These are phyloP conservation scores for Trematocara nigrifrons DNA, from an alignment of 2,113 vertebrate species.

Conservation along the genomic window DNA sequence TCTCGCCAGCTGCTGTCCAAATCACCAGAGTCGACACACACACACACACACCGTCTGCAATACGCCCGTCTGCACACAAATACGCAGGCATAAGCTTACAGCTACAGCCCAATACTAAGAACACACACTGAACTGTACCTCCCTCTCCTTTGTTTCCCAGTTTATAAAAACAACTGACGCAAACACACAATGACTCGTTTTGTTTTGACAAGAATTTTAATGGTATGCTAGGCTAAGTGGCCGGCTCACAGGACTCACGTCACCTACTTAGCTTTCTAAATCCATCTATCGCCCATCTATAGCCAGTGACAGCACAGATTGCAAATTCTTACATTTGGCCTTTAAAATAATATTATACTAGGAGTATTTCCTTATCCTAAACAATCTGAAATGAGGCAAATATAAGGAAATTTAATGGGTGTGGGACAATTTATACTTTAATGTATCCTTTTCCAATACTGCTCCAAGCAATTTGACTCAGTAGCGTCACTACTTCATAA, in stretches of 20 bases:
- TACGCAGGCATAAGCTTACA: not conserved
- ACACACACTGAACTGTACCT: not conserved
- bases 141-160: not conserved
- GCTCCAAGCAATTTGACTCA: not conserved
- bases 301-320: not conserved
- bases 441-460: accelerated
- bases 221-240: not conserved
- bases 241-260: not conserved
- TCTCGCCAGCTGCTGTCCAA: constrained; percentile 57
- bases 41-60: not conserved
- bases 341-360: not conserved
- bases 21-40: not conserved
- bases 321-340: not conserved
- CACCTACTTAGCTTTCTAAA: constrained; percentile 1
- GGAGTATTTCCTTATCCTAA: not conserved
- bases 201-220: not conserved
- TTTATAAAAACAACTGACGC: not conserved
- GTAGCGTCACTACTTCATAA: not conserved
- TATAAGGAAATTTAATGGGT: not conserved
- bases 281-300: not conserved
- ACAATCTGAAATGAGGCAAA: accelerated
- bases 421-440: not conserved
- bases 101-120: not conserved
- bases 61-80: not conserved
- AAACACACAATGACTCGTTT: not conserved